Evolutionary conservation across 2,797 vertebrate genomes (phyloP), one percentile per base, ranked within the genome.

Genomic region (Anabas testudineus): DNA sequence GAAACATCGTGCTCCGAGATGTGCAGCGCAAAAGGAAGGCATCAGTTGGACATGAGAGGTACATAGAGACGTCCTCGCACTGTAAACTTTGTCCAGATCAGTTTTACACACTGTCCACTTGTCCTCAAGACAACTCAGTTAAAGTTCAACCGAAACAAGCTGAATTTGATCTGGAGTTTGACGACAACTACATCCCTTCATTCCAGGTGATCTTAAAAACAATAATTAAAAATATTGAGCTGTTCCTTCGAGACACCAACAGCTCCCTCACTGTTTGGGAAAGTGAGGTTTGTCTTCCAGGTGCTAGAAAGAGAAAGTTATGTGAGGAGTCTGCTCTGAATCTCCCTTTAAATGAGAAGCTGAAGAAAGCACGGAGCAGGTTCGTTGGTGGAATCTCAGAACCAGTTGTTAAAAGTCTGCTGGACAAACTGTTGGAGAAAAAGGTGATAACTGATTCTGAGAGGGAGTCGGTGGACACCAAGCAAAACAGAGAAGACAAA

Each of bases 351-450:
- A 1, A 34, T 0, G 1, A 67, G 24, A 24, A 24, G 28, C 72
- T 84, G 49, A 1, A 21, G 4, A 13, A 22, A 7, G 13, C 58
- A 16, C 34, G 62, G 53, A 49, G 18, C 24, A 0, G 16, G 32
- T 58, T 79, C 46, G 37, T 62, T 0, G 9, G 64, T 0, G 1
- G 48, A 0, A 19, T 70, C 26, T 78, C 75, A 34, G 56, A 3
- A 39, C 64, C 82, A 0, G 57, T 67, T 15, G 78, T 84, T 15
- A 15, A 60, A 3, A 61, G 54, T 43, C 49, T 83, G 32, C 15
- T 80, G 55, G 78, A 84, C 51, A 62, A 69, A 21, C 72, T 78
- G 34, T 14, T 74, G 4, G 36, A 73, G 54, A 4, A 21, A 16
- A 54, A 3, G 1, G 68, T 84, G 48, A 12, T 81, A 0, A 19